A percentile compares a stretch with the other conserved stretches of the same genome.
These are phyloP conservation scores for Mylabris sibirica DNA, from an alignment of 2,888 invertebrate genomes.

Conservation along the genomic window DNA sequence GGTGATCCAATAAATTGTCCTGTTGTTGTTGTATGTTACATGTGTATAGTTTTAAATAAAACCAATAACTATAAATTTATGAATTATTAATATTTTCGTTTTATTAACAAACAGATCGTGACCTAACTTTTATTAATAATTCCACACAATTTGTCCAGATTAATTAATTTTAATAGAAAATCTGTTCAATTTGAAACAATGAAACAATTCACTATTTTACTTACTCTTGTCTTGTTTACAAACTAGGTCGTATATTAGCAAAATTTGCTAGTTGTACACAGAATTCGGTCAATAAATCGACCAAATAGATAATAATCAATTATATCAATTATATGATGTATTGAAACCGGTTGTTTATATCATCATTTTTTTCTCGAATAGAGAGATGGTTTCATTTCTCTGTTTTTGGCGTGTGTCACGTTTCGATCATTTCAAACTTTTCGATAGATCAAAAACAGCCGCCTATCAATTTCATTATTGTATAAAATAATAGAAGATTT, in stretches of 20 bases:
- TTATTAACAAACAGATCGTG: not conserved
- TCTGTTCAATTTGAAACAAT: not conserved
- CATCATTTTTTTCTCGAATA: not conserved
- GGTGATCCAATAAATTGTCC: constrained; percentile 6
- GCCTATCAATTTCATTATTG: constrained; percentile 32
- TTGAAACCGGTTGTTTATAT: not conserved
- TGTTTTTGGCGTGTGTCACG: constrained; percentile 30
- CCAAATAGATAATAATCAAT: not conserved
- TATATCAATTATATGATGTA: not conserved
- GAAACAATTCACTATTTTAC: not conserved
- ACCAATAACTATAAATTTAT: constrained; percentile 8
- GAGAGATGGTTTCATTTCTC: not conserved
- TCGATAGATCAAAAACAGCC: constrained; percentile 30
- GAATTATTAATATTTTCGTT: not conserved
- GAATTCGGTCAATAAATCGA: too few relatives aligned
- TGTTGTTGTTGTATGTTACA: not conserved
- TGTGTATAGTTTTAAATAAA: not conserved
- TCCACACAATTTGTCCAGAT: not conserved
- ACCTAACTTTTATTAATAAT: not conserved
- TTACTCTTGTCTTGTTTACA: not conserved
- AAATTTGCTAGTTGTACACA: not conserved
- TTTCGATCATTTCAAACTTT: constrained; percentile 26
- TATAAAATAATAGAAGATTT: constrained; percentile 17
- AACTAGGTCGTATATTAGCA: not conserved
- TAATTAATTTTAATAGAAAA: not conserved